These are phyloP conservation scores for Polyergus mexicanus DNA, from an alignment of 1,140 invertebrate species.

Conservation along the genomic window DNA sequence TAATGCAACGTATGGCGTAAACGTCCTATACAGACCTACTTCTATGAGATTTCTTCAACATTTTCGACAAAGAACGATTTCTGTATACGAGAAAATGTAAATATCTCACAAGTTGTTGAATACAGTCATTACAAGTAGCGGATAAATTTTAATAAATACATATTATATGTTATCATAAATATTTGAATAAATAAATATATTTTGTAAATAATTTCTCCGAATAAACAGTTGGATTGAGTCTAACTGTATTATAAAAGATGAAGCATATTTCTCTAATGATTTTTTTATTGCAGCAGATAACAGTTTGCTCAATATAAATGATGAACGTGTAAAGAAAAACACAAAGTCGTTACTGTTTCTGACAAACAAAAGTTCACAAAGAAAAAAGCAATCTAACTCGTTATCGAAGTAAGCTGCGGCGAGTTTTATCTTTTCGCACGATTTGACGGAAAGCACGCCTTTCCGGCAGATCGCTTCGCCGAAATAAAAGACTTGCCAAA, in stretches of 20 bases:
- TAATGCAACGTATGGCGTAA: conserved; percentile 49
- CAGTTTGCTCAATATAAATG: not conserved
- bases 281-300: not conserved
- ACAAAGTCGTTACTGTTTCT: conserved; percentile 60
- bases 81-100: not conserved
- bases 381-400: conserved; percentile 61
- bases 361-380: conserved; percentile 21
- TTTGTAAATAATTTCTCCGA: not conserved
- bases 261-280: not conserved
- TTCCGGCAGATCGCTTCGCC: conserved; percentile 36
- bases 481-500: conserved; percentile 69
- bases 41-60: conserved; percentile 8
- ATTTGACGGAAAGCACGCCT: conserved; percentile 76
- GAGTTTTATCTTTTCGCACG: conserved; percentile 79
- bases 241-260: not conserved
- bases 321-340: conserved; percentile 30
- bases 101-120: not conserved
- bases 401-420: conserved; percentile 66
- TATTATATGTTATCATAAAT: not conserved
- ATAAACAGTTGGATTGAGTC: not conserved
- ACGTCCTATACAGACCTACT: conserved; percentile 23
- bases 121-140: not conserved
- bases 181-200: not conserved
- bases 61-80: conserved; percentile 14
- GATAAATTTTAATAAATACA: not conserved